Base-by-base conservation (phyloP, 2,888 invertebrate genomes). In the Drosophila meridiana region DNA sequence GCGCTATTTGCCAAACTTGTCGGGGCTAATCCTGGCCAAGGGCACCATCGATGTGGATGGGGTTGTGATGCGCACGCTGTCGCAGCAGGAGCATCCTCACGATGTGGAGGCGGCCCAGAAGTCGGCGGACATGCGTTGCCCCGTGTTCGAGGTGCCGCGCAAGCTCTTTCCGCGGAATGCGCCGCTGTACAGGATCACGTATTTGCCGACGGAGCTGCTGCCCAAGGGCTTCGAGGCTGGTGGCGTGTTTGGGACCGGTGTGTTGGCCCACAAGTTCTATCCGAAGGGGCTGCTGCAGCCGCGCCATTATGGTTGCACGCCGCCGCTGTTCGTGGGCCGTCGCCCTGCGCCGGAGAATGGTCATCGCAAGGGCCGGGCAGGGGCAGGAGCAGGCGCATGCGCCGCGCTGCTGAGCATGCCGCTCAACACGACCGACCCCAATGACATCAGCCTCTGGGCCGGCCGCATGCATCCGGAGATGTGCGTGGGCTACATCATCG, bases 251-350 rank as follows among this genome's bases (percentile, higher is more conserved):
- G 36, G 13, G 0, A 4, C 55, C 0, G 81, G 78, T 0, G 77
- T 65, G 0, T n/a, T 78, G n/a, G 32, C 77, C 5, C 64, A 50
- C 5, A 64, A 68, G 5, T 64, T 4, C 4, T 78, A 77, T 62
- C 78, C 78, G n/a, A 2, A 8, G 0, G 62, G 65, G 0, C 4
- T 80, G 61, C 8, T 80, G 8, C 5, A 11, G 0, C 0, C 26
- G 2, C 38, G 36, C 5, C 38, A 76, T 14, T 20, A 36, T 36
- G 78, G 78, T 0, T 59, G 13, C 2, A 78, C 81, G 6, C 78
- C 78, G 13, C 42, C 78, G 0, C 28, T 78, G 3, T 77, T 81
- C 13, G 73, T 78, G 28, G 78, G 81, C 9, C 63, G 45, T 8
- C 73, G 73, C 9, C 3, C 11, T 13, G 0, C 0, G 14, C 42